Conservation (phyloP, 2,888 invertebrate species). For the Apantesis nais region DNA sequence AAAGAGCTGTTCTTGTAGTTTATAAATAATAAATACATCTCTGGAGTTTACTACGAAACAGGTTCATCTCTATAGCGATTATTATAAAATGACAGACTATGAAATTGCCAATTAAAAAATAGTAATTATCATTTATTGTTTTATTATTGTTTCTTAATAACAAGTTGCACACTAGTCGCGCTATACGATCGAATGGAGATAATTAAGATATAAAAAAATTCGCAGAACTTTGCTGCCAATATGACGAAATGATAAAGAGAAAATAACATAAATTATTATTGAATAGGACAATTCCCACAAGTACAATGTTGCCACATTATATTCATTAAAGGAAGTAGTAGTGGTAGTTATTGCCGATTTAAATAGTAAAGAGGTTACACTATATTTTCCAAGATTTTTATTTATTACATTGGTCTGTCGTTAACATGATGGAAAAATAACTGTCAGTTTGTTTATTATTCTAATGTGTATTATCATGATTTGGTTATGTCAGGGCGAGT, state of each 20-base stretch:
- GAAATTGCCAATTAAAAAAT: constrained; percentile 56
- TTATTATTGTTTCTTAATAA: constrained; percentile 70
- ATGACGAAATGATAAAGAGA: not conserved
- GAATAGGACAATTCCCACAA: not conserved
- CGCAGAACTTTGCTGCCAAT: constrained; percentile 51
- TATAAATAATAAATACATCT: not conserved
- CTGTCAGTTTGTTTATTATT: too few species aligned
- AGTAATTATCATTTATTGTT: constrained; percentile 63
- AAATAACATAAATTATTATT: not conserved
- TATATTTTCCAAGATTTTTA: not conserved
- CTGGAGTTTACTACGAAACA: not conserved
- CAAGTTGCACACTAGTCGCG: constrained; percentile 41
- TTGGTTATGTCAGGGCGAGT: too few species aligned
- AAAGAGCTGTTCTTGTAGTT: too few species aligned
- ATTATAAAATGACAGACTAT: constrained; percentile 20
- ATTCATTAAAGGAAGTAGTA: not conserved
- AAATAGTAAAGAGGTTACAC: not conserved
- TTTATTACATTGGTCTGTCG: too few species aligned
- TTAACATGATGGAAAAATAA: too few species aligned
- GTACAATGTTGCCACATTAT: not conserved
- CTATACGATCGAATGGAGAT: constrained; percentile 55
- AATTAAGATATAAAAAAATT: constrained; percentile 69
- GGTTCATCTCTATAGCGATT: not conserved
- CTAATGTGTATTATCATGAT: too few species aligned
- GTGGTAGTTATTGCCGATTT: not conserved